Percentiles rank a stretch among this genome's conserved stretches.
phyloP scores from a whole-genome alignment of 2,888 invertebrate genomes.

The Melanargia galathea region DNA sequence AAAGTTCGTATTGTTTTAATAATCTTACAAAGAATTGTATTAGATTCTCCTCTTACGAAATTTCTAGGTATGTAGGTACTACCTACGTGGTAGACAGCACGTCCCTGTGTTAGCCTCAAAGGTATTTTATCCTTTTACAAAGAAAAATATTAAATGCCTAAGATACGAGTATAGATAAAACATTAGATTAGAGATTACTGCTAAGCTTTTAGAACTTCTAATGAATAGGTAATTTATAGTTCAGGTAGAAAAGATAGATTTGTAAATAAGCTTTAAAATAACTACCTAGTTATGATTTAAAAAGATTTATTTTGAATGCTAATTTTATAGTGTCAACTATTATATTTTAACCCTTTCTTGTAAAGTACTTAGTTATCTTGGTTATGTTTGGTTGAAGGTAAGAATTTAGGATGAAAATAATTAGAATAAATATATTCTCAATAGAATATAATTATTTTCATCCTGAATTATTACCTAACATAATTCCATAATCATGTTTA shows the following conservation, averaged over 20 bases:
- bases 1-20: too few species aligned
- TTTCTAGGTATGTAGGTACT: too few species aligned
- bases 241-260: not conserved
- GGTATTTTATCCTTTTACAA: too few species aligned
- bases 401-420: too few species aligned
- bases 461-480: too few species aligned
- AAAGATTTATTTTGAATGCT: not conserved
- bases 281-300: too few species aligned
- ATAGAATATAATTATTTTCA: too few species aligned
- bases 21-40: not conserved
- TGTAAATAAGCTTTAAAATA: not conserved
- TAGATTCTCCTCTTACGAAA: not conserved
- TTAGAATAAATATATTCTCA: too few species aligned
- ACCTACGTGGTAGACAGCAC: conserved; percentile 2
- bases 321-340: not conserved
- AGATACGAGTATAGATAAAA: not conserved
- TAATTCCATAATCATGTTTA: too few species aligned
- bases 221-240: not conserved
- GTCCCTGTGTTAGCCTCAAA: not conserved
- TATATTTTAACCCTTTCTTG: too few species aligned
- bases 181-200: not conserved
- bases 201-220: not conserved
- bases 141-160: not conserved
- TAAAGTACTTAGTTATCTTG: too few species aligned
- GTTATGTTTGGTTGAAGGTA: too few species aligned